Conservation (phyloP, 2,888 invertebrate genomes). For the Caenorhabditis sulstoni region DNA sequence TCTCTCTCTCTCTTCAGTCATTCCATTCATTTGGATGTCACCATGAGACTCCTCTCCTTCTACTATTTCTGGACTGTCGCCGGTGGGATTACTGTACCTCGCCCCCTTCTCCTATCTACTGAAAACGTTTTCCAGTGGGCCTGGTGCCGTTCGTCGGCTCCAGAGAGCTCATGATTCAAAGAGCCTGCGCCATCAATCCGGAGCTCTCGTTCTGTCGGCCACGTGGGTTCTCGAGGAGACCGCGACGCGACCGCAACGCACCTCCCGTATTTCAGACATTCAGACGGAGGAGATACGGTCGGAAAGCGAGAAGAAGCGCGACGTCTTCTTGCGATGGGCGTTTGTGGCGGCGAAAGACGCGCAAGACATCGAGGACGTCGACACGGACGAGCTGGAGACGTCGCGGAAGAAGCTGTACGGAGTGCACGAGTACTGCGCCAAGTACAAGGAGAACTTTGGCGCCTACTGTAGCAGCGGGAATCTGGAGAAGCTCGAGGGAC, state of each 20-base stretch:
- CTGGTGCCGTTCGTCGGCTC: neutral
- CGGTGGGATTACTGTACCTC: too few species aligned
- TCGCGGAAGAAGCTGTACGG: conserved; percentile 23
- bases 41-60: too few species aligned
- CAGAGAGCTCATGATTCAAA: conserved; percentile 39
- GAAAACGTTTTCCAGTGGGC: too few species aligned
- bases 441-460: conserved; percentile 59
- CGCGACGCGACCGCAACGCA: neutral
- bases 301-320: conserved; percentile 27
- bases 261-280: conserved; percentile 16
- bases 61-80: too few species aligned
- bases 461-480: conserved; percentile 50
- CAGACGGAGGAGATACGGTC: conserved; percentile 13
- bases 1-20: too few species aligned
- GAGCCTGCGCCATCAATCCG: conserved; percentile 38
- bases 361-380: conserved; percentile 45
- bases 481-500: conserved; percentile 55
- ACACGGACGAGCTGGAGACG: conserved; percentile 47
- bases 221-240: conserved; percentile 14
- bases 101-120: too few species aligned
- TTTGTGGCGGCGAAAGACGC: conserved; percentile 39
- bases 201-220: conserved; percentile 37
- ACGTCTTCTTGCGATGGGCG: conserved; percentile 53
- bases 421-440: conserved; percentile 58
- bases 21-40: too few species aligned